These are phyloP conservation scores for Heliopora coerulea DNA, from an alignment of 92 coral and sea anemone species.

Conservation along the genomic window DNA sequence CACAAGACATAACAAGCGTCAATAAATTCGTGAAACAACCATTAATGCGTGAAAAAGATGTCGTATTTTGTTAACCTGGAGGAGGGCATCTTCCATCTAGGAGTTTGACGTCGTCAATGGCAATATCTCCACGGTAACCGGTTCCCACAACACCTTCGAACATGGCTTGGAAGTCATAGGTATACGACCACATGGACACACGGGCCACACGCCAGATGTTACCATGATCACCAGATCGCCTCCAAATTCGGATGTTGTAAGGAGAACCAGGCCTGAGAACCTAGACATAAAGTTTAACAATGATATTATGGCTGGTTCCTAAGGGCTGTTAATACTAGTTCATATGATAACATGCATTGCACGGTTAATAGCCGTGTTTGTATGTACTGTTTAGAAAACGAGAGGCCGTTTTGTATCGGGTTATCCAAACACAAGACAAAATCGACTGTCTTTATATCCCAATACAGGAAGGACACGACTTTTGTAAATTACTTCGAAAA, in stretches of 20 bases:
- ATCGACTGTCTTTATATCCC: too few species aligned
- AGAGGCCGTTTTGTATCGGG: too few species aligned
- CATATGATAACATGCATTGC: too few species aligned
- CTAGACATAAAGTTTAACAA: constrained; percentile 47
- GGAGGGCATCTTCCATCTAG: constrained; percentile 85
- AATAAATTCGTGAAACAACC: too few species aligned
- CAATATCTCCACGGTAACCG: constrained; percentile 81
- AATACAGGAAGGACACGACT: too few species aligned
- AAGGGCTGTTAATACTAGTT: too few species aligned
- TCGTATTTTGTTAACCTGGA: constrained; percentile 46
- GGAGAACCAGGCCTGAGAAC: constrained; percentile 63
- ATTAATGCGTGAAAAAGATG: too few species aligned
- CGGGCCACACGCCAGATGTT: constrained; percentile 85
- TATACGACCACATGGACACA: constrained; percentile 51
- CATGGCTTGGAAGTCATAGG: constrained; percentile 56
- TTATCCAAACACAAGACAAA: too few species aligned
- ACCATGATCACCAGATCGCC: constrained; percentile 70
- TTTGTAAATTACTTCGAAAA: too few species aligned
- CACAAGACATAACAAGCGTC: too few species aligned
- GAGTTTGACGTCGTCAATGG: constrained; percentile 79
- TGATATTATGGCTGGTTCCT: not conserved
- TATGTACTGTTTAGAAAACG: too few species aligned
- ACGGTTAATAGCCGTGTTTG: too few species aligned
- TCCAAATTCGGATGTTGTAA: constrained; percentile 79
- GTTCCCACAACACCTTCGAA: constrained; percentile 70